Base-by-base conservation (phyloP, 2,113 vertebrate genomes). In the Aldabrachelys gigantea region DNA sequence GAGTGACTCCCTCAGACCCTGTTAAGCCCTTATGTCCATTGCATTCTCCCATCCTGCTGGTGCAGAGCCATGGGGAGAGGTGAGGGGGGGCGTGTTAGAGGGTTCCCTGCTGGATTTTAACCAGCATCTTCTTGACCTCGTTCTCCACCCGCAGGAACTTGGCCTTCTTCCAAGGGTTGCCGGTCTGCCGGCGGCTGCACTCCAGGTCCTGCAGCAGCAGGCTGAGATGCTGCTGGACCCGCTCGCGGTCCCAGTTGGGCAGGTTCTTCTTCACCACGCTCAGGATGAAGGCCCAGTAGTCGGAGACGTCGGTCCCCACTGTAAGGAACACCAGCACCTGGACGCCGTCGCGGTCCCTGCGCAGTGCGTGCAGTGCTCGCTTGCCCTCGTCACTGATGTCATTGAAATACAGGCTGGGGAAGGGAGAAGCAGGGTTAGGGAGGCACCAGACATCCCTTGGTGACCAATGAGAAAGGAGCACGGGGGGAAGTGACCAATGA, bases 231-330 rank as follows among this genome's bases (percentile, higher is more conserved):
- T 99, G 97, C 35, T 83, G 97, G 49, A 99, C 98, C 1, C 98
- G 97, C 1, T 98, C 95, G 0, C 95, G 97, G 85, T 99, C 99
- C 99, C 99, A 99, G 94, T 98, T 98, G 29, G 98, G 98, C 56
- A 98, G 96, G 75, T 99, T 99, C 94, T 98, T 97, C 82, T 97
- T 98, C 79, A 99, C 98, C 92, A 99, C 98, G 4, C 80, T 98
- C 87, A 99, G 98, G 97, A 99, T 99, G 59, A 98, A 96, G 16
- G 98, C 98, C 99, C 99, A 99, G 97, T 99, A 98, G 84, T 99
- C 98, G 0, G 99, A 99, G 91, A 99, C 94, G 1, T 99, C 98
- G 0, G 98, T 96, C 78, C 99, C 99, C 35, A 99, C 99, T 0
- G 99, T 99, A 92, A 99, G 98, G 1, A 99, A 99, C 5, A 98